Conservation (phyloP, 2,888 invertebrate species). For the Cephus sareptanus region DNA sequence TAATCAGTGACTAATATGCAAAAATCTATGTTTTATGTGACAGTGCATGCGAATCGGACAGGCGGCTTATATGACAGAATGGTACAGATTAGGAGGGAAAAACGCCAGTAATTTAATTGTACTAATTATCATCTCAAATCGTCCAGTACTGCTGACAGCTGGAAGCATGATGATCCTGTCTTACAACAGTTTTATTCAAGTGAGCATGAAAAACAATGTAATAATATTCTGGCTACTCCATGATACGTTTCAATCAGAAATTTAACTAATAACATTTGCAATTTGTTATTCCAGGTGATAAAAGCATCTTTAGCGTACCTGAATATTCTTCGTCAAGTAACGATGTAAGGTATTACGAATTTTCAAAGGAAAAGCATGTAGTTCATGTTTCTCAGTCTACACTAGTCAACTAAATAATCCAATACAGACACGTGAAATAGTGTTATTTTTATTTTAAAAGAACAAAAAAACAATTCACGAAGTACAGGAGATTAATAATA, state of each 20-base stretch:
- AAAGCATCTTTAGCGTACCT: constrained; percentile 34
- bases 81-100: background rate
- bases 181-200: constrained; percentile 45
- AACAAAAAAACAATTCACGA: no score
- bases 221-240: no score
- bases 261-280: background rate
- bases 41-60: no score
- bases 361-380: background rate
- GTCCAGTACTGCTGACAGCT: constrained; percentile 39
- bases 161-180: constrained; percentile 46
- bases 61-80: no score
- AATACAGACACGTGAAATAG: constrained; percentile 41
- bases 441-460: no score
- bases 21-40: no score
- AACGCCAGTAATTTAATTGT: background rate
- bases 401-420: no score
- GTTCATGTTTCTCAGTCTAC: no score
- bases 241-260: background rate
- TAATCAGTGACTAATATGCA: no score
- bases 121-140: background rate
- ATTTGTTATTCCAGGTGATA: constrained; percentile 29
- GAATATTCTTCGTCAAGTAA: constrained; percentile 30
- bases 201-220: constrained; percentile 23
- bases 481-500: no score
- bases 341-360: background rate